Conservation (phyloP, 2,888 invertebrate species). For the Melitaea athalia region DNA sequence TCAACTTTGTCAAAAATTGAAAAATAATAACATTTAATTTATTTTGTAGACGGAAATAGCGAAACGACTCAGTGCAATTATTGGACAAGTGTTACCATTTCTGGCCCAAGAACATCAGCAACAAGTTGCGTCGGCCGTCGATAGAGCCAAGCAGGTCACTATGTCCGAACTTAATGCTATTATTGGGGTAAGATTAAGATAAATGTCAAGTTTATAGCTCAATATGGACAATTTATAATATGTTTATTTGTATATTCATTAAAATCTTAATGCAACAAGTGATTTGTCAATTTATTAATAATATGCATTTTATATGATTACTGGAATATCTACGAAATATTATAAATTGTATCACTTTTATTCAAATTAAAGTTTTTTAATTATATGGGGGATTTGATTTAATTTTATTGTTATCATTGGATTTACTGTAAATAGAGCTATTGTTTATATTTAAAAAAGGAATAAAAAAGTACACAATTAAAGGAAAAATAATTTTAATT, state of each 20-base stretch:
- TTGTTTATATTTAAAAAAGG: not conserved
- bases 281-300: not conserved
- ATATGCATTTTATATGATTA: not conserved
- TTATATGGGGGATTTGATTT: not conserved
- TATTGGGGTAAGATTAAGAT: slow-evolving; percentile 91
- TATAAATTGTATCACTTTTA: not conserved
- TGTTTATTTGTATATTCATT: not conserved
- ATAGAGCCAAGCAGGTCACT: slow-evolving; percentile 98
- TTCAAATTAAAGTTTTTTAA: not conserved
- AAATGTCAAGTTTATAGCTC: slow-evolving; percentile 19
- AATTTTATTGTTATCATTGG: not conserved
- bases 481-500: slow-evolving; percentile 31
- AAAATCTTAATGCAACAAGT: not conserved
- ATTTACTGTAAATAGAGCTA: not conserved
- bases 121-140: slow-evolving; percentile 97
- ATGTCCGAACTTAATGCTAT: slow-evolving; percentile 98
- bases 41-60: slow-evolving; percentile 94
- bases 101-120: slow-evolving; percentile 98
- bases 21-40: slow-evolving; percentile 8
- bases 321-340: not conserved
- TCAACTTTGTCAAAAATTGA: not conserved
- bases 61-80: slow-evolving; percentile 97
- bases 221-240: slow-evolving; percentile 25
- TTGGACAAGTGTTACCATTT: slow-evolving; percentile 97
- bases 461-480: not conserved